Base-by-base conservation (phyloP, 1,140 invertebrate species). In the Mercenaria mercenaria region DNA sequence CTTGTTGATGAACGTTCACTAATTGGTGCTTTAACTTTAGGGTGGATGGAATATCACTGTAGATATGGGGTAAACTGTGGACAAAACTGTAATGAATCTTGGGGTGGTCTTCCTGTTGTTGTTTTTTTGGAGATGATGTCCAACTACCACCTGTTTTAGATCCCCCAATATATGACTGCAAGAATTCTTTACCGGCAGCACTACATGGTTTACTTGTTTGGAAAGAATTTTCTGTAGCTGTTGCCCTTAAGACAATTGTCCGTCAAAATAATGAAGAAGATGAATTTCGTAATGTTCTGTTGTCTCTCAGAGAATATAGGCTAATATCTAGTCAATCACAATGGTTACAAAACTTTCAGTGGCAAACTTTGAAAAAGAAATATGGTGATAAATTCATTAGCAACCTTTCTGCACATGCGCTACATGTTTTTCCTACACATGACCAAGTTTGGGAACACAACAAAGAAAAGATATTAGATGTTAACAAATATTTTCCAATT, bases 1-100 rank as follows among this genome's bases (percentile, higher is more conserved):
- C 50, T 91, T 59, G 64, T 93, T 37, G 92, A 93, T 88, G 87
- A 93, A 90, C 89, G 6, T 77, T 93, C n/a, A n/a, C n/a, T n/a
- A n/a, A n/a, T n/a, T n/a, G n/a, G n/a, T n/a, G n/a, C n/a, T n/a
- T n/a, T n/a, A n/a, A n/a, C n/a, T n/a, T n/a, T n/a, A 29, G 89
- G 86, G 4, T 90, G 79, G 92, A 92, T 93, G 91, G 87, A 90
- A 43, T 92, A 84, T 80, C 32, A 59, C 39, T 88, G 86, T 64
- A 26, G 79, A 37, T 86, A 79, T 88, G 90, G 81, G 20, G 64
- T 88, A 29, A 41, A 87, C 3, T 6, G 41, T 32, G 59, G 43
- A 13, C 10, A 43, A 10, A 84, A 89, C 39, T 89, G 50, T 20
- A 52, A 59, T 72, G 18, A 85, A 86, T 83, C 77, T 37, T 92